These are phyloP conservation scores for Oryzias sinensis DNA, from an alignment of 2,797 vertebrate species.

Conservation along the genomic window DNA sequence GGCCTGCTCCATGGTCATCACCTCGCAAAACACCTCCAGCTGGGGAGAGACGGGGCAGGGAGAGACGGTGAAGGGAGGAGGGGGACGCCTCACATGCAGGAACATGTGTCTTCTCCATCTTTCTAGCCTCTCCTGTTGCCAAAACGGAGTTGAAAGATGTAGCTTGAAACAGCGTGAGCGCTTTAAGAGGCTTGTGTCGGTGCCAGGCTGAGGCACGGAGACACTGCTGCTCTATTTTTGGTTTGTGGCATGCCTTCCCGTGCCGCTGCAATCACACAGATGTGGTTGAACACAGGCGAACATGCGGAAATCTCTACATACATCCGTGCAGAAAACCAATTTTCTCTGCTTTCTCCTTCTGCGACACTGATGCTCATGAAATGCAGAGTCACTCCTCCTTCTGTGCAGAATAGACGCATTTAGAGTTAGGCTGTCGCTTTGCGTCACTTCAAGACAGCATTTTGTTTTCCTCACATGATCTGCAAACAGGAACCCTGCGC, in stretches of 20 bases:
- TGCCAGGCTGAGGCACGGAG: slow-evolving; percentile 32
- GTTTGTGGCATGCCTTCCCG: slow-evolving; percentile 41
- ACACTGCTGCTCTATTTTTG: slow-evolving; percentile 57
- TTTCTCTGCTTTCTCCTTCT: too few relatives aligned
- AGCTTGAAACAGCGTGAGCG: slow-evolving; percentile 8
- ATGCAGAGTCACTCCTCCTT: too few relatives aligned
- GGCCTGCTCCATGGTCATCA: slow-evolving; percentile 96
- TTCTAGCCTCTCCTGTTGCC: slow-evolving; percentile 1
- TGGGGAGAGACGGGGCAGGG: slow-evolving; percentile 35
- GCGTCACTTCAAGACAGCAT: slow-evolving; percentile 11
- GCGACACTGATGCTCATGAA: too few relatives aligned
- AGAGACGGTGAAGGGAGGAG: neutral
- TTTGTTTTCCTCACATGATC: slow-evolving; percentile 19
- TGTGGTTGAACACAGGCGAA: slow-evolving; percentile 3
- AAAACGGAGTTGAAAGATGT: slow-evolving; percentile 16
- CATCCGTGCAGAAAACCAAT: slow-evolving; percentile 10
- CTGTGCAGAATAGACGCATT: neutral
- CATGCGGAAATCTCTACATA: slow-evolving; percentile 16
- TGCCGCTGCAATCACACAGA: slow-evolving; percentile 37
- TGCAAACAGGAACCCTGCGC: slow-evolving; percentile 5
- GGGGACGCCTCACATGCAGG: neutral
- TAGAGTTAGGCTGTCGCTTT: slow-evolving; percentile 16
- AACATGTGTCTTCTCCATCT: slow-evolving; percentile 2
- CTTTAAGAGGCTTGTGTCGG: slow-evolving; percentile 30
- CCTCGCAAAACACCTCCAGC: slow-evolving; percentile 91